phyloP scores from a whole-genome alignment of 2,888 invertebrate genomes.

The Spisula subtruncata region DNA sequence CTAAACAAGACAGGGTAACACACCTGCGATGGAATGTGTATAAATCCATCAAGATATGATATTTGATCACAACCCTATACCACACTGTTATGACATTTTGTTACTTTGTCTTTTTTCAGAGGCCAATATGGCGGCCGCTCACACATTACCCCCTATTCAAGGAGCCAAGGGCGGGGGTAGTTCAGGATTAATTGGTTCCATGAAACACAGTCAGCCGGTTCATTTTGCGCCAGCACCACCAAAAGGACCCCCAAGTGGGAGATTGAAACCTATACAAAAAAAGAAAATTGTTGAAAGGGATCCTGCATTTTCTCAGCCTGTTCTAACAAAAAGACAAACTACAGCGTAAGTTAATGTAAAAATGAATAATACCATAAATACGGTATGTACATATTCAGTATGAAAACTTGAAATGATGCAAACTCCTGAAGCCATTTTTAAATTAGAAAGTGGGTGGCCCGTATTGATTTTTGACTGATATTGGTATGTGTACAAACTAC shows the following conservation, averaged over 20 bases:
- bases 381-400: too few relatives aligned
- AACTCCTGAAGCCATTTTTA: too few relatives aligned
- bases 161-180: constrained; percentile 70
- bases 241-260: constrained; percentile 75
- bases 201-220: constrained; percentile 71
- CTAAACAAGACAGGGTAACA: too few relatives aligned
- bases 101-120: constrained; percentile 12
- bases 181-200: constrained; percentile 64
- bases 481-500: too few relatives aligned
- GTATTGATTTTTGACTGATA: too few relatives aligned
- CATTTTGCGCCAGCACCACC: constrained; percentile 75
- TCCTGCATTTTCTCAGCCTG: constrained; percentile 78
- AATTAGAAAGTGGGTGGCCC: too few relatives aligned
- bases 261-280: constrained; percentile 76
- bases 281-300: constrained; percentile 76
- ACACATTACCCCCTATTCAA: constrained; percentile 81
- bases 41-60: too few relatives aligned
- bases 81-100: background rate
- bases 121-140: constrained; percentile 80
- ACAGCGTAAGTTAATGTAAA: constrained; percentile 78
- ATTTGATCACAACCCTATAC: too few relatives aligned
- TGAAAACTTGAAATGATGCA: background rate
- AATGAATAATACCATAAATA: too few relatives aligned
- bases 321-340: constrained; percentile 82
- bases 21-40: too few relatives aligned